Base-by-base conservation (phyloP, 2,888 invertebrate genomes). In the Drosophila peninsularis region DNA sequence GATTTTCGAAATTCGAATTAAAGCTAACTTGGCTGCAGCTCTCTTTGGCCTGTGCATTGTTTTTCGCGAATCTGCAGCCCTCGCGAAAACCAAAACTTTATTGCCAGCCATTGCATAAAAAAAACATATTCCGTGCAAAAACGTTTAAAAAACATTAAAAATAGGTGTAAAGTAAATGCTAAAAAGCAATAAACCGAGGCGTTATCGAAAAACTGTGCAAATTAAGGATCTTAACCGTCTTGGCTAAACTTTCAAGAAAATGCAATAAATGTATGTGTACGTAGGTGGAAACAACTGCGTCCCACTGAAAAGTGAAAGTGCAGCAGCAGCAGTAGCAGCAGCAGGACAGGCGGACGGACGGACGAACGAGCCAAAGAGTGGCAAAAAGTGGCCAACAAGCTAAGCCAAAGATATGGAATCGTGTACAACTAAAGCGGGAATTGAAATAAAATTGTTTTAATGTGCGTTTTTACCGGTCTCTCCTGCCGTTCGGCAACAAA, bases 251-350 rank as follows among this genome's bases (percentile, higher is more conserved):
- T 34, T 39, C 11, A 54, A 58, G 45, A 78, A 79, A 71, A 75
- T 77, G 79, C 75, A 75, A 71, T 77, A 75, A 75, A 60, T 41
- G 74, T 73, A 78, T 73, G 73, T 57, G 58, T 45, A 71, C 71
- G 71, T 82, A 80, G 77, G 78, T 75, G 70, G 75, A 66, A 65
- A 24, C 56, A 82, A 82, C 69, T 83, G 88, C 88, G 83, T 86
- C 83, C 86, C 84, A 86, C 72, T 72, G 68, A 85, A 88, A 85
- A 85, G 85, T 85, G 85, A 89, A 85, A 85, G 88, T 89, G 85
- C 85, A 89, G 69, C 45, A 30, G 44, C 36, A 36, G 14, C 14
- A 17, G 14, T 1, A 17, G 27, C 6, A 30, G 24, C 6, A 30
- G 27, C 65, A 56, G 52, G 69, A 60, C 50, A 45, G 62, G 41